phyloP scores from a whole-genome alignment of 2,888 invertebrate species.

The Cryptocephalus moraei region DNA sequence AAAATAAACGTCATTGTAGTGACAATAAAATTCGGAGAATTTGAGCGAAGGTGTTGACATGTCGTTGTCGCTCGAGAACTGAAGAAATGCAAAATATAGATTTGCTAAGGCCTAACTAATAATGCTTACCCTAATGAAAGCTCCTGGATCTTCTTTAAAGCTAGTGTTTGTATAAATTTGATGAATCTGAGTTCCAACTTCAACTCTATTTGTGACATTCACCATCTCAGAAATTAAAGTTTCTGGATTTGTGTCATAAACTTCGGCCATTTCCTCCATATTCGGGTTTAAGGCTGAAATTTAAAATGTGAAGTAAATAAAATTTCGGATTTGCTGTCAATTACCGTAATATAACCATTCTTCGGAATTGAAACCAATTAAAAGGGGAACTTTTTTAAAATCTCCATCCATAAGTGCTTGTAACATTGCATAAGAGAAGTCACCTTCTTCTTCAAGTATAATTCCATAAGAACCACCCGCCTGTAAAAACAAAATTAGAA shows the following conservation, averaged over 20 bases:
- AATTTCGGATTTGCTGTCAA: not conserved
- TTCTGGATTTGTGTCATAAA: conserved; percentile 3
- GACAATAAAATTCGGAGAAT: conserved; percentile 5
- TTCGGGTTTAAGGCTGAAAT: not conserved
- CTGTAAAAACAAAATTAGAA: not conserved
- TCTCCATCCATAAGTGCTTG: conserved; percentile 5
- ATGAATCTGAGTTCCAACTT: conserved; percentile 2
- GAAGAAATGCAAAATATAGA: not conserved
- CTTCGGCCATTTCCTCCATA: not conserved
- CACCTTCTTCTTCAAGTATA: conserved; percentile 4
- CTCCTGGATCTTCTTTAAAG: conserved; percentile 4
- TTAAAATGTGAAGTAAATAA: not conserved
- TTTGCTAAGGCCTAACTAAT: not conserved
- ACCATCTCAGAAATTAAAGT: conserved; percentile 1
- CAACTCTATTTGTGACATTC: conserved; percentile 3
- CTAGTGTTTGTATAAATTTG: conserved; percentile 4
- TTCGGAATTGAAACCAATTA: conserved; percentile 12
- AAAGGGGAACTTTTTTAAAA: conserved; percentile 8
- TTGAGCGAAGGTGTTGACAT: conserved; percentile 4
- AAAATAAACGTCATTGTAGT: conserved; percentile 4
- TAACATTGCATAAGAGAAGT: conserved; percentile 4
- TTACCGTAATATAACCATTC: conserved; percentile 7
- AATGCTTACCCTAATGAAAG: conserved; percentile 3
- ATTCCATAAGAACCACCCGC: conserved; percentile 1
- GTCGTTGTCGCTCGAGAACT: not conserved